Percentiles rank a stretch among this genome's conserved stretches.
Evolutionary conservation across 64 coral and sea anemone genomes (phyloP).

Genomic region (Orbicella faveolata): DNA sequence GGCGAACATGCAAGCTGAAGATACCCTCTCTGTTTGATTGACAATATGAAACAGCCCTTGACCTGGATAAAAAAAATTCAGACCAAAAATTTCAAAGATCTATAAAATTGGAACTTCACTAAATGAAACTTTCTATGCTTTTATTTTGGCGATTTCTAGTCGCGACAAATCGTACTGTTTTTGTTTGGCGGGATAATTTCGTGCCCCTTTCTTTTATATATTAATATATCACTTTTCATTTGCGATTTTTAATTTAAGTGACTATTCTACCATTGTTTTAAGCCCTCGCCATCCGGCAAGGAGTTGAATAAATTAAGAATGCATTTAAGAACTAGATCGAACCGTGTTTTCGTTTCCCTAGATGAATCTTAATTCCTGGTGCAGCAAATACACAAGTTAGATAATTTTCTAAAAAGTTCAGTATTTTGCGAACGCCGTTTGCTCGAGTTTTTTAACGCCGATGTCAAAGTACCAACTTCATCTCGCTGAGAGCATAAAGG

Average conservation of each 20-base stretch:
- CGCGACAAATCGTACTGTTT: neutral
- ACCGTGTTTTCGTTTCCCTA: neutral
- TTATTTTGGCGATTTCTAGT: neutral
- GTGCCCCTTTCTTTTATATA: constrained; percentile 27
- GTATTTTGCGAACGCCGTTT: too few species aligned
- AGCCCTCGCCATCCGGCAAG: neutral
- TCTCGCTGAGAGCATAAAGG: too few species aligned
- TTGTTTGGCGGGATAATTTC: constrained; percentile 9
- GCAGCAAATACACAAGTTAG: neutral
- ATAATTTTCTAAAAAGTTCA: too few species aligned
- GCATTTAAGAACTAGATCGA: neutral
- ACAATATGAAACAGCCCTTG: neutral
- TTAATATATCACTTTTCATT: constrained; percentile 36
- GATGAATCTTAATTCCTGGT: neutral
- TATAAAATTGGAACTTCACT: neutral
- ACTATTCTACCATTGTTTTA: constrained; percentile 5
- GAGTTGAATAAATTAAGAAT: constrained; percentile 31
- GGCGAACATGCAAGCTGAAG: neutral
- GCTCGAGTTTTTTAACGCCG: too few species aligned
- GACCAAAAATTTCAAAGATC: neutral
- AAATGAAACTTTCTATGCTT: neutral
- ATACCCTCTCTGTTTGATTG: constrained; percentile 12
- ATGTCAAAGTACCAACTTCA: too few species aligned
- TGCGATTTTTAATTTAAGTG: constrained; percentile 39
- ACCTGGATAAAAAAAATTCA: neutral